Evolutionary conservation across 2,888 invertebrate species (phyloP).

Genomic region (Aporophyla lueneburgensis): DNA sequence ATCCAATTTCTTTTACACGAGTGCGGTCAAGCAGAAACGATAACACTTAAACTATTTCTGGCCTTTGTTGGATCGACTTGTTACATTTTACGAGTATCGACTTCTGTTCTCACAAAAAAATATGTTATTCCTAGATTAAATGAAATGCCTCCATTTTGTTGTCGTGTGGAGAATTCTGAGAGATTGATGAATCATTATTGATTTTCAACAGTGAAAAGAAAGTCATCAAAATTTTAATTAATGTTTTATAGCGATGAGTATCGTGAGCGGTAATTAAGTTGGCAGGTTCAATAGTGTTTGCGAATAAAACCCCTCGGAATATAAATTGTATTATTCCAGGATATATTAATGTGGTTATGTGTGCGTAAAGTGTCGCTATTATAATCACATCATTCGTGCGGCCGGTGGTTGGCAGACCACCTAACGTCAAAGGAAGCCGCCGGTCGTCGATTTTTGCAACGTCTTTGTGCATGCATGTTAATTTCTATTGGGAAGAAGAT

Average conservation of each 20-base stretch:
- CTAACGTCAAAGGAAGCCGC: conserved; percentile 89
- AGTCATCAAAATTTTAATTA: conserved; percentile 82
- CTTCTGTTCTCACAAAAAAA: conserved; percentile 66
- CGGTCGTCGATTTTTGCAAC: conserved; percentile 86
- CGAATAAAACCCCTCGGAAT: conserved; percentile 70
- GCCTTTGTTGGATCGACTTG: conserved; percentile 75
- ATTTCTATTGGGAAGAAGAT: conserved; percentile 81
- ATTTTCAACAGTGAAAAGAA: conserved; percentile 72
- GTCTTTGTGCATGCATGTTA: conserved; percentile 81
- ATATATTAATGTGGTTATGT: conserved; percentile 78
- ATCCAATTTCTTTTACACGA: conserved; percentile 87
- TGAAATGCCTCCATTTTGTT: conserved; percentile 56
- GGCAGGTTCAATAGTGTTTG: conserved; percentile 73
- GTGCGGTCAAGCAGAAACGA: conserved; percentile 83
- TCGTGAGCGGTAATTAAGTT: conserved; percentile 75
- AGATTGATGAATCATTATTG: conserved; percentile 69
- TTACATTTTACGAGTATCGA: conserved; percentile 72
- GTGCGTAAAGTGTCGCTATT: conserved; percentile 88
- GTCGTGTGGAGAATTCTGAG: conserved; percentile 53
- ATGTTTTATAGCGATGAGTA: conserved; percentile 77
- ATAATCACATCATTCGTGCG: conserved; percentile 87
- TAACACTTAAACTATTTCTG: conserved; percentile 83
- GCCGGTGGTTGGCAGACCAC: conserved; percentile 82
- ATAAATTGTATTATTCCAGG: conserved; percentile 74
- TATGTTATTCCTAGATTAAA: conserved; percentile 68